Percentiles rank a stretch among this genome's conserved stretches.
Conservation (phyloP, 1,140 invertebrate species). For the Fopius arisanus region DNA sequence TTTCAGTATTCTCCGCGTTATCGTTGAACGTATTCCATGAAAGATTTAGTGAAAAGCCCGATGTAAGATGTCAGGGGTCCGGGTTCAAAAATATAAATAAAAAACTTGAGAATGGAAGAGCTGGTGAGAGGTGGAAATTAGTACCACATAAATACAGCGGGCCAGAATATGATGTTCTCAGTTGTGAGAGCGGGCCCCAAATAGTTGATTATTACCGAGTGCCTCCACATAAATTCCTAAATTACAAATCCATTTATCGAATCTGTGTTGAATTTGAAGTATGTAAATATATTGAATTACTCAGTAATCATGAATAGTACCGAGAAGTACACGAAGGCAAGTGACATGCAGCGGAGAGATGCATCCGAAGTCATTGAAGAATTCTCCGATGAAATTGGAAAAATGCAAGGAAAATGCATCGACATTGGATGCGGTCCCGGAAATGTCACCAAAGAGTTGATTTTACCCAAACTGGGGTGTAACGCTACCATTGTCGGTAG, state of each 20-base stretch:
- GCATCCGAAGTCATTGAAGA: conserved; percentile 73
- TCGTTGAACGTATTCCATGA: not conserved
- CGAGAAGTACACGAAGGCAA: conserved; percentile 71
- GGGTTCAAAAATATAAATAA: conserved; percentile 26
- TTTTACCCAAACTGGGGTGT: conserved; percentile 71
- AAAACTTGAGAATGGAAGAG: conserved; percentile 6
- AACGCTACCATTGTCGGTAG: conserved; percentile 51
- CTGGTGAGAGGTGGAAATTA: conserved; percentile 23
- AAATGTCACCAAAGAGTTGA: conserved; percentile 73
- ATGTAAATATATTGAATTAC: conserved; percentile 9
- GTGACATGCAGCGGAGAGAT: conserved; percentile 74
- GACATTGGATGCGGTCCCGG: conserved; percentile 86
- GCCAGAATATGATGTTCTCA: conserved; percentile 36
- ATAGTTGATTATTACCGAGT: not conserved
- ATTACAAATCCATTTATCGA: not conserved
- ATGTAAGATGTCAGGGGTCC: not conserved
- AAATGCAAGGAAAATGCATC: conserved; percentile 62
- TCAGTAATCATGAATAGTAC: conserved; percentile 68
- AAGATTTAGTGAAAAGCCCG: not conserved
- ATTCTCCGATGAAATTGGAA: conserved; percentile 67
- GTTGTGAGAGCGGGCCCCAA: conserved; percentile 32
- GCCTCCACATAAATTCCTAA: not conserved
- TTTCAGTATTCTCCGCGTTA: not conserved
- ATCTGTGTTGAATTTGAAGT: not conserved
- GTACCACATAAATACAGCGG: conserved; percentile 46